Evolutionary conservation across 2,888 invertebrate genomes (phyloP).

Genomic region (Globia sparganii): DNA sequence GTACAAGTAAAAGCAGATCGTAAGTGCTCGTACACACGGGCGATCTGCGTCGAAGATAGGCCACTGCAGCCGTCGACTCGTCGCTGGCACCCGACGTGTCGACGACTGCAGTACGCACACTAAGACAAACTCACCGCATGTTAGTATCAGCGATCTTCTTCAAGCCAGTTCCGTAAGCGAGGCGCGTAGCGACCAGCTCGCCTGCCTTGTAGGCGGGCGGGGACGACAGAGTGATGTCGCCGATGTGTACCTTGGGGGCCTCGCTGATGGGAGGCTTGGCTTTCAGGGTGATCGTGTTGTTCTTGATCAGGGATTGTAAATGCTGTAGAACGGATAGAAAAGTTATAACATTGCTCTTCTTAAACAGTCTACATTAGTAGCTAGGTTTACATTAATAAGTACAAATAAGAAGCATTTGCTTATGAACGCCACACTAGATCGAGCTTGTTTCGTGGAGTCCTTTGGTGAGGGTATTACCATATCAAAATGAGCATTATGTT

Average conservation of each 20-base stretch:
- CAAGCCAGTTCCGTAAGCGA: conserved; percentile 98
- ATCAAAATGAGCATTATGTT: neutral
- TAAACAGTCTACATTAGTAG: neutral
- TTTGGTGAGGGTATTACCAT: neutral
- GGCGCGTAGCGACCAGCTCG: conserved; percentile 95
- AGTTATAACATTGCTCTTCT: neutral
- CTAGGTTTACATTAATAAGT: neutral
- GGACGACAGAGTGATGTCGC: conserved; percentile 92
- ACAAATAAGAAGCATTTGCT: neutral
- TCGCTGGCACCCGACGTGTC: neutral
- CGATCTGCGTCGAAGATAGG: too few relatives aligned
- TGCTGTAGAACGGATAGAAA: conserved; percentile 35
- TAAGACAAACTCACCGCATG: conserved; percentile 77
- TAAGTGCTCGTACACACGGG: too few relatives aligned
- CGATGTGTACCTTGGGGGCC: conserved; percentile 92
- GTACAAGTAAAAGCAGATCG: too few relatives aligned
- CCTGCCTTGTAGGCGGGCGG: conserved; percentile 96
- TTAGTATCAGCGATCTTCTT: conserved; percentile 95
- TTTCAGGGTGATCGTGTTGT: conserved; percentile 91
- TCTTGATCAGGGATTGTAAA: conserved; percentile 92
- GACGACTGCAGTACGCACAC: neutral
- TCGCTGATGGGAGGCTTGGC: conserved; percentile 92
- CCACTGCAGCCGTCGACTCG: too few relatives aligned
- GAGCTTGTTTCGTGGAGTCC: neutral
- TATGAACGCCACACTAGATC: neutral